phyloP scores from a whole-genome alignment of 2,797 vertebrate species.

The Betta splendens region DNA sequence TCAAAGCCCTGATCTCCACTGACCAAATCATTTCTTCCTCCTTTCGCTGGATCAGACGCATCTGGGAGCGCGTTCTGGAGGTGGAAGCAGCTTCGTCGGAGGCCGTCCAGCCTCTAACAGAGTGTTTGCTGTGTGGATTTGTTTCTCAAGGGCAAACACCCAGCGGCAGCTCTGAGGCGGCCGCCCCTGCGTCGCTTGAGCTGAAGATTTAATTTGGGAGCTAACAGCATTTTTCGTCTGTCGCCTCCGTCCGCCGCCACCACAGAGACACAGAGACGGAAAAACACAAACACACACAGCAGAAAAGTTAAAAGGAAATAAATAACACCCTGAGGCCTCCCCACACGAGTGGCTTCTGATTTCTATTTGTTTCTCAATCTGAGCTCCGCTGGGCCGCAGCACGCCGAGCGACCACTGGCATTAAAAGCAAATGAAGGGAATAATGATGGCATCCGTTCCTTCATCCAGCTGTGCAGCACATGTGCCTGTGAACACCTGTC shows the following conservation, averaged over 20 bases:
- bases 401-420: constrained; percentile 41
- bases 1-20: too few relatives aligned
- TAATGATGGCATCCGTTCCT: constrained; percentile 22
- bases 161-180: constrained; percentile 47
- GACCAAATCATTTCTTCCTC: too few relatives aligned
- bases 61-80: constrained; percentile 30
- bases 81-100: constrained; percentile 49
- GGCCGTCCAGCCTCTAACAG: constrained; percentile 54
- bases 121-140: constrained; percentile 55
- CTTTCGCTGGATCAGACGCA: constrained; percentile 19
- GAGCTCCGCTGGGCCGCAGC: constrained; percentile 16
- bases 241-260: constrained; percentile 30
- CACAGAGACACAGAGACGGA: constrained; percentile 6
- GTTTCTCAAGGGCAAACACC: constrained; percentile 71
- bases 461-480: constrained; percentile 8
- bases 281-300: constrained; percentile 24
- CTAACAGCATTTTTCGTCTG: constrained; percentile 64
- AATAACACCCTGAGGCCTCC: constrained; percentile 60
- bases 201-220: constrained; percentile 70
- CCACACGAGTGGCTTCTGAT: constrained; percentile 57
- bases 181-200: constrained; percentile 46
- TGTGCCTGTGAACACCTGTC: constrained; percentile 8
- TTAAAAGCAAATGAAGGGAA: constrained; percentile 55
- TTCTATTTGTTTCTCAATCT: constrained; percentile 65
- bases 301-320: constrained; percentile 63